These are phyloP conservation scores for Muntiacus reevesi DNA, from an alignment of 2,113 vertebrate species.

Conservation along the genomic window DNA sequence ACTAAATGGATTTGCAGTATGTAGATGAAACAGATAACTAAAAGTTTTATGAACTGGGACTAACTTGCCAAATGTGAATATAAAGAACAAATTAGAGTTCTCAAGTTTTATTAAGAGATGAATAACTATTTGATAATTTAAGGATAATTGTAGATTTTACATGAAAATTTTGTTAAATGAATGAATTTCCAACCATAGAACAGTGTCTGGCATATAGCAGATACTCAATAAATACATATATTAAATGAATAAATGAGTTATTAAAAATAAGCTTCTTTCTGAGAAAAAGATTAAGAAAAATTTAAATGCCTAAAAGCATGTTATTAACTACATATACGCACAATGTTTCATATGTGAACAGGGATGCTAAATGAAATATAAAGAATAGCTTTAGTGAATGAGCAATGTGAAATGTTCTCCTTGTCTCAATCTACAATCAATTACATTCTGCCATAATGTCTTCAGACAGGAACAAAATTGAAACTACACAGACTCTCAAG, in stretches of 20 bases:
- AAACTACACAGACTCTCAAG: background rate
- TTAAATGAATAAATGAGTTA: background rate
- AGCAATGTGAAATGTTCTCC: background rate
- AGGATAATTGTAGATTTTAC: background rate
- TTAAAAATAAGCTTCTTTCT: background rate
- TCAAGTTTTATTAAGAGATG: background rate
- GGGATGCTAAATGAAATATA: background rate
- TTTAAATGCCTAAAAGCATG: background rate
- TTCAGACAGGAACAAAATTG: background rate
- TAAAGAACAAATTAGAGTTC: background rate
- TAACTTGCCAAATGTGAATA: background rate
- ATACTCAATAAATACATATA: background rate
- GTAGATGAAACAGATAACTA: background rate
- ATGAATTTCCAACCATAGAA: background rate
- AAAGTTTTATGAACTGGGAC: background rate
- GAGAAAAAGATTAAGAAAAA: background rate
- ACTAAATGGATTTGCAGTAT: background rate
- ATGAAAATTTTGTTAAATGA: background rate
- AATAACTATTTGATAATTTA: conserved; percentile 14
- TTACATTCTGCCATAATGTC: background rate
- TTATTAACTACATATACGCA: background rate
- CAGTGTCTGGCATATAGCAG: background rate
- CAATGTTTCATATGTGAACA: background rate
- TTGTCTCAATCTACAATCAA: background rate
- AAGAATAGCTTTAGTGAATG: background rate